These are phyloP conservation scores for Epizoanthus illoricatus DNA, from an alignment of 92 coral and sea anemone species.

Conservation along the genomic window DNA sequence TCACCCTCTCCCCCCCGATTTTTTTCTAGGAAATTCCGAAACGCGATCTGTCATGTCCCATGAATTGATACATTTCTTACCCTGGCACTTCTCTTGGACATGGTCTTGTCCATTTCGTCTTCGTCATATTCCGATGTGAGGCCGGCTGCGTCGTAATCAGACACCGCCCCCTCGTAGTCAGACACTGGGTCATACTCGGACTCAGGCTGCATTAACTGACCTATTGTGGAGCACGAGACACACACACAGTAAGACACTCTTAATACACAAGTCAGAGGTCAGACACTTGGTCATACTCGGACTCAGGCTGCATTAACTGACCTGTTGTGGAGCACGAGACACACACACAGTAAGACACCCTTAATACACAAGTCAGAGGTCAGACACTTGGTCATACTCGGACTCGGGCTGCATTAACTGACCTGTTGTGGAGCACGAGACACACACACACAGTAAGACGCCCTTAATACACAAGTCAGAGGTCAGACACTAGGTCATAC, in stretches of 20 bases:
- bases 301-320: slow-evolving; percentile 43
- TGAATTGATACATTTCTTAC: slow-evolving; percentile 45
- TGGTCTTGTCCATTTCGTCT: slow-evolving; percentile 78
- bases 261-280: neutral
- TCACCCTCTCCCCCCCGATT: too few relatives aligned
- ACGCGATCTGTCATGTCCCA: too few relatives aligned
- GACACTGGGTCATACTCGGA: slow-evolving; percentile 76
- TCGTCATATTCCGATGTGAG: slow-evolving; percentile 80
- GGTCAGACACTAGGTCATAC: too few relatives aligned
- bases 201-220: slow-evolving; percentile 43
- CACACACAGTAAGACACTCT: neutral
- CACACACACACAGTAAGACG: too few relatives aligned
- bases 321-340: slow-evolving; percentile 14
- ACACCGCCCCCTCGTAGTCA: slow-evolving; percentile 69
- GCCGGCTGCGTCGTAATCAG: slow-evolving; percentile 71
- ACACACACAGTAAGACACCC: neutral
- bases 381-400: too few relatives aligned
- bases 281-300: slow-evolving; percentile 50
- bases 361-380: too few relatives aligned
- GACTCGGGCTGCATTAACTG: too few relatives aligned
- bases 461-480: too few relatives aligned
- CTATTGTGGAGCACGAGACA: slow-evolving; percentile 25
- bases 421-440: too few relatives aligned
- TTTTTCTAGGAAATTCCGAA: too few relatives aligned
- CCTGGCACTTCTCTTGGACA: slow-evolving; percentile 93